These are phyloP conservation scores for Muscidifurax raptorellus DNA, from an alignment of 1,140 invertebrate species.

Conservation along the genomic window DNA sequence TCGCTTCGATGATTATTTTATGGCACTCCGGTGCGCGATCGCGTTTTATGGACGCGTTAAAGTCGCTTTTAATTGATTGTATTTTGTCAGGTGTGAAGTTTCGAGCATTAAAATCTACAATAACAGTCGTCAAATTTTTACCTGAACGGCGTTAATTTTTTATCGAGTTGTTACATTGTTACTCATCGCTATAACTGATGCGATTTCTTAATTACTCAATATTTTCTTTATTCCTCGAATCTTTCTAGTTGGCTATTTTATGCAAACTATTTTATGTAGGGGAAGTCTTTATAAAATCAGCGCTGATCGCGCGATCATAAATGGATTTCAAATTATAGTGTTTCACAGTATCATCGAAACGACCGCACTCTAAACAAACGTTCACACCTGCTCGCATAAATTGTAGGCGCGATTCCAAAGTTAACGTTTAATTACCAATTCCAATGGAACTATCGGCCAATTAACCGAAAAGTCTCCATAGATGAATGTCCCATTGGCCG, in stretches of 20 bases:
- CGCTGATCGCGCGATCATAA: too few species aligned
- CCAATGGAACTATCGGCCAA: conserved; percentile 39
- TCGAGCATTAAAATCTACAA: background rate
- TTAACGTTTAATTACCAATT: conserved; percentile 8
- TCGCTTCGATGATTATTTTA: conserved; percentile 25
- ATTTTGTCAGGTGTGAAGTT: background rate
- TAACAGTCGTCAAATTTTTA: background rate
- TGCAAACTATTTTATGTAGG: too few species aligned
- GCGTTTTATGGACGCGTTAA: background rate
- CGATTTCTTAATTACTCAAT: background rate
- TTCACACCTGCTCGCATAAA: too few species aligned
- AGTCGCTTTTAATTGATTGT: background rate
- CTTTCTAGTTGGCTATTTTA: too few species aligned
- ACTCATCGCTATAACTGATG: background rate
- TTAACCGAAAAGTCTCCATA: background rate
- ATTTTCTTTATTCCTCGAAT: too few species aligned
- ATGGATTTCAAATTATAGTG: too few species aligned
- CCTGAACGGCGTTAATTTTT: background rate
- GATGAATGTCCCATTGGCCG: background rate
- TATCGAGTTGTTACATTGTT: background rate
- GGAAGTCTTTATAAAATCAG: too few species aligned
- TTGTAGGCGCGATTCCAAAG: too few species aligned
- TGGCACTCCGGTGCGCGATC: background rate
- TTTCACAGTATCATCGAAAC: too few species aligned
- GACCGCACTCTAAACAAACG: too few species aligned